Evolutionary conservation across 2,888 invertebrate species (phyloP).

Genomic region (Heliconius cydno): DNA sequence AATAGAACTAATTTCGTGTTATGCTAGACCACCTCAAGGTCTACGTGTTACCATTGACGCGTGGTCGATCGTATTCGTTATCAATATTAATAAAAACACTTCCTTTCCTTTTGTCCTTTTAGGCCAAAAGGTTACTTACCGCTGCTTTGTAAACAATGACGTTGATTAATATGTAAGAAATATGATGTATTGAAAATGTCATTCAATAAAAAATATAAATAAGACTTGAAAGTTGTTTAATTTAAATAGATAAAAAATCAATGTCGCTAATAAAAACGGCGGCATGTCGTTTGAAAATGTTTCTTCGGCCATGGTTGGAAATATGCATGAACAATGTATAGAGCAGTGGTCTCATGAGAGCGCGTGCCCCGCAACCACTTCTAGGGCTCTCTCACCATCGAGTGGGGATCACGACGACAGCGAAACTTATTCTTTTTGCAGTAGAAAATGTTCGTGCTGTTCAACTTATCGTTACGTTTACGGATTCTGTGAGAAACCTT

Average conservation of each 20-base stretch:
- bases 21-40: background rate
- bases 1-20: constrained; percentile 1
- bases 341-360: constrained; percentile 55
- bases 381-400: constrained; percentile 61
- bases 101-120: background rate
- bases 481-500: constrained; percentile 58
- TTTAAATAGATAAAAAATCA: background rate
- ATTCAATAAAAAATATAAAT: background rate
- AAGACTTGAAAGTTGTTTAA: background rate
- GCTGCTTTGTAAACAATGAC: background rate
- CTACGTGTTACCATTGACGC: background rate
- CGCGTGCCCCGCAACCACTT: constrained; percentile 62
- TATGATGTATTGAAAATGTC: constrained; percentile 9
- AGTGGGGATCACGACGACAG: constrained; percentile 61
- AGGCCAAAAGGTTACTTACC: background rate
- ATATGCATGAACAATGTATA: constrained; percentile 31
- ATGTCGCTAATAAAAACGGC: background rate
- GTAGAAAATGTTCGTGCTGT: constrained; percentile 58
- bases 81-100: background rate
- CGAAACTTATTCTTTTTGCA: constrained; percentile 55
- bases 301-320: constrained; percentile 46
- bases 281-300: constrained; percentile 46
- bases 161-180: background rate
- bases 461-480: constrained; percentile 52
- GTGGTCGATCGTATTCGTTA: background rate